These are phyloP conservation scores for Acanthis flammea DNA, from an alignment of 2,797 vertebrate genomes.

Conservation along the genomic window DNA sequence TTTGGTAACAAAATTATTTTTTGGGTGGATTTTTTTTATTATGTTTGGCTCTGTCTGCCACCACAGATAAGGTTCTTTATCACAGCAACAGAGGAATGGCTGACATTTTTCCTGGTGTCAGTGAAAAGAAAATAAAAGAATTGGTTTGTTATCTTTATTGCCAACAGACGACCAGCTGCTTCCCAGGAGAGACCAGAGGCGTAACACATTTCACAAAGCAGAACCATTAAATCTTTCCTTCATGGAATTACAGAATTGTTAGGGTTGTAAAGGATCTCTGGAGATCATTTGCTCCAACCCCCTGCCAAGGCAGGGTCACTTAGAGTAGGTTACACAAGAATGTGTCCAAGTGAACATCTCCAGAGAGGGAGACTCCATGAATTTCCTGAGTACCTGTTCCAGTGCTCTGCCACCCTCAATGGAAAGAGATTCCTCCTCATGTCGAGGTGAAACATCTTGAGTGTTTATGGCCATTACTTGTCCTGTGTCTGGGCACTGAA, in stretches of 20 bases:
- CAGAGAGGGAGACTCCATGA: neutral
- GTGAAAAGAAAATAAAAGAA: neutral
- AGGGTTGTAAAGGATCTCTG: neutral
- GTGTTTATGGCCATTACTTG: neutral
- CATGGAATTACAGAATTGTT: neutral
- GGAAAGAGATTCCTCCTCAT: neutral
- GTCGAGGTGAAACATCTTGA: neutral
- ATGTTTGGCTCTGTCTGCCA: neutral
- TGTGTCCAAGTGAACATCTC: rapidly evolving
- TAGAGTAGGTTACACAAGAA: neutral
- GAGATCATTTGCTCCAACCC: neutral
- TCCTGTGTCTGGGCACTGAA: neutral
- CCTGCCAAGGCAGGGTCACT: rapidly evolving
- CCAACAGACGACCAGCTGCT: neutral
- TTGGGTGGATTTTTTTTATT: neutral
- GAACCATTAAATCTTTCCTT: neutral
- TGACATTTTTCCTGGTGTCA: neutral
- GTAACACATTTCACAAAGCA: neutral
- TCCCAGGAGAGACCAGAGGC: neutral
- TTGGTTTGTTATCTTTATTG: neutral
- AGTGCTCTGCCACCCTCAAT: neutral
- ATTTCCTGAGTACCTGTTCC: neutral
- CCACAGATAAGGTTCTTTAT: neutral
- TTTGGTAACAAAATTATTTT: neutral
- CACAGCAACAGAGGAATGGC: neutral